Percentiles rank a stretch among this genome's conserved stretches.
These are phyloP conservation scores for Pelochelys cantorii DNA, from an alignment of 2,797 vertebrate species.

Conservation along the genomic window DNA sequence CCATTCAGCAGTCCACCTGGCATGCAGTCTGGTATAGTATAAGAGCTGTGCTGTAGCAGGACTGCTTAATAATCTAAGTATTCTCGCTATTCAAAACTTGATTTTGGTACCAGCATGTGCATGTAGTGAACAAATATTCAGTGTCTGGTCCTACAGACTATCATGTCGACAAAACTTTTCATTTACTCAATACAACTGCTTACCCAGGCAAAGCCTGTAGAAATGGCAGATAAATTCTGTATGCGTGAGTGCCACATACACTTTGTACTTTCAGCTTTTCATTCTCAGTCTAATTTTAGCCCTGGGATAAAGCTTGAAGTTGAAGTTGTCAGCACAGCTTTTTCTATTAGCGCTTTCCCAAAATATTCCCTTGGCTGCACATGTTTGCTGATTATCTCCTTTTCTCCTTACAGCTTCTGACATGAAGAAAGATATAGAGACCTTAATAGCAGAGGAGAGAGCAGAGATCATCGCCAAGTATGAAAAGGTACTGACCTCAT, in stretches of 20 bases:
- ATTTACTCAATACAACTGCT: not conserved
- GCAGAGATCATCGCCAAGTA: slow-evolving; percentile 90
- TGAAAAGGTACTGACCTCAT: slow-evolving; percentile 83
- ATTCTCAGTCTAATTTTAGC: not conserved
- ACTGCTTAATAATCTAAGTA: not conserved
- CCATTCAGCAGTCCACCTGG: accelerated
- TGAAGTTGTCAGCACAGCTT: not conserved
- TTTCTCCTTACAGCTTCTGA: slow-evolving; percentile 83
- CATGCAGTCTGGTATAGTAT: accelerated
- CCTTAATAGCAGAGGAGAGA: slow-evolving; percentile 89
- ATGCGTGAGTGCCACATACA: accelerated
- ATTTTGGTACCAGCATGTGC: accelerated
- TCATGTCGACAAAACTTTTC: not conserved
- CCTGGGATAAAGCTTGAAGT: not conserved
- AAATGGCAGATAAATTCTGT: accelerated
- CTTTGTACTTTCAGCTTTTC: not conserved
- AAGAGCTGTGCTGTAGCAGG: not conserved
- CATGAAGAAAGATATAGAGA: slow-evolving; percentile 94
- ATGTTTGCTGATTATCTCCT: not conserved
- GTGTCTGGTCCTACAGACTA: not conserved
- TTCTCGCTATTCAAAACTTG: accelerated
- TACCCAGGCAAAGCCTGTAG: accelerated
- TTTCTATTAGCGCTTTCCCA: slow-evolving; percentile 28
- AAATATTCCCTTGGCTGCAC: slow-evolving; percentile 2
- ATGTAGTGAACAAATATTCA: not conserved